These are phyloP conservation scores for Eupithecia inturbata DNA, from an alignment of 2,888 invertebrate species.

Conservation along the genomic window DNA sequence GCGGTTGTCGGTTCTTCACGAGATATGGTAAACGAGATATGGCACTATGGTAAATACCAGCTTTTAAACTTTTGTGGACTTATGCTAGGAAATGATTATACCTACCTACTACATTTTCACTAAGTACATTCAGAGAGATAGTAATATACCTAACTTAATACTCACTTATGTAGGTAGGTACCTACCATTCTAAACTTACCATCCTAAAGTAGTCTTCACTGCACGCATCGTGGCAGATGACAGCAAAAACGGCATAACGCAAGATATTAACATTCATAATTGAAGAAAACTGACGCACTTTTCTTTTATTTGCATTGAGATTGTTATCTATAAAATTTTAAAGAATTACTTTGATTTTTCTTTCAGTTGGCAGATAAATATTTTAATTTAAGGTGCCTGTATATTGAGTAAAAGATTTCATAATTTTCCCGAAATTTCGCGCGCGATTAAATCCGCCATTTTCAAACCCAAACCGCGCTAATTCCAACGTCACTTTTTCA, in stretches of 20 bases:
- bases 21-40: no score
- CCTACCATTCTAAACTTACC: constrained; percentile 73
- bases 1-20: no score
- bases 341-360: background rate
- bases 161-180: no score
- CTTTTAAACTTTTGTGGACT: no score
- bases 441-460: constrained; percentile 7
- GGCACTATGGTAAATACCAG: no score
- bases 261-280: constrained; percentile 60
- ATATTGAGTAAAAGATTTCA: background rate
- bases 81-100: no score
- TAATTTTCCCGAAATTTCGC: background rate
- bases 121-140: no score
- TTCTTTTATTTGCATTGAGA: constrained; percentile 15
- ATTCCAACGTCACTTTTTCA: constrained; percentile 1
- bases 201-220: constrained; percentile 75
- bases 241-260: constrained; percentile 67
- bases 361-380: background rate
- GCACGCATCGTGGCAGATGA: constrained; percentile 71
- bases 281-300: constrained; percentile 27
- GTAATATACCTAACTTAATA: no score
- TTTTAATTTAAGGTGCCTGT: background rate
- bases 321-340: constrained; percentile 13
- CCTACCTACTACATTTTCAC: no score
- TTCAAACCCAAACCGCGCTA: background rate